Base-by-base conservation (phyloP, 1,140 invertebrate species). In the Papilio aristodemus region DNA sequence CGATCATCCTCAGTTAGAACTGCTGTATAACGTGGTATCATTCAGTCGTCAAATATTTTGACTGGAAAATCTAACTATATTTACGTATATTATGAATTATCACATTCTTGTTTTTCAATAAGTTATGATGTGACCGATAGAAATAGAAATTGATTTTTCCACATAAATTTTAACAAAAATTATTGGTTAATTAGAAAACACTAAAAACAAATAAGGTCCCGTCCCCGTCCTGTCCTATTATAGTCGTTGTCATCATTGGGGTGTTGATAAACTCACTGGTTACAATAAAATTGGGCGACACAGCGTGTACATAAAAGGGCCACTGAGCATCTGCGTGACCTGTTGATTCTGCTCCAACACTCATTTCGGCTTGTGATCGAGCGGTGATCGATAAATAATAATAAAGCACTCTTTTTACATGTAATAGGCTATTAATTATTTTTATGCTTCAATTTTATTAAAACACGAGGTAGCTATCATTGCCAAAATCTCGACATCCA, bases 211-310 rank as follows among this genome's bases (percentile, higher is more conserved):
- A 54, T 10, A 25, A 25, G 19, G 46, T n/a, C n/a, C n/a, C n/a
- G n/a, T n/a, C n/a, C n/a, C n/a, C n/a, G 46, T 11, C 19, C 19
- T 10, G 17, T 50, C 17, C 10, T 54, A 43, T 43, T 43, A 14
- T 14, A 14, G 43, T 54, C 46, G 46, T 54, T 19, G 17, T 54
- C 46, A 19, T 54, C 19, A 54, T 54, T 54, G 46, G 46, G 46
- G 19, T 54, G 19, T 54, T 54, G 46, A 54, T 54, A 54, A 54
- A 9, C 10, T 25, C 46, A 54, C 46, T 54, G 46, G 46, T 19
- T 54, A 54, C 46, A 54, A 54, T 54, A 54, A 54, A 54, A 54
- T 54, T 54, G 46, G 46, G 46, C 46, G 19, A 54, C 46, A 11
- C 46, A 22, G 17, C 46, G 46, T 25, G 19, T 54, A 54, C 46